Conservation (phyloP, 2,113 vertebrate species). For the Ardeotis arabs region DNA sequence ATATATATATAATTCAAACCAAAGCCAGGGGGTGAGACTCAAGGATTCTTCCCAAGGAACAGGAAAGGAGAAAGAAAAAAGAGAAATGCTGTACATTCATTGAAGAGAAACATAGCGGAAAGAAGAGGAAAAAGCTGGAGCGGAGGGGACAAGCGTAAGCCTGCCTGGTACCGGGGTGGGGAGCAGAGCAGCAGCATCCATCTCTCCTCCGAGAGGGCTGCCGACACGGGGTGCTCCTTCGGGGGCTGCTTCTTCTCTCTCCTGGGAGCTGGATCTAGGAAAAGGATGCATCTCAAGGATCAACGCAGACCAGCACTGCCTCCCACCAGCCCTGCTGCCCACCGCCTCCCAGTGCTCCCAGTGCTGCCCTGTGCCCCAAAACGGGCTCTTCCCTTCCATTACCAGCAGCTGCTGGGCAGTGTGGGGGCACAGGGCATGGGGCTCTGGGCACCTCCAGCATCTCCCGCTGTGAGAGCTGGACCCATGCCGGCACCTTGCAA, state of each 20-base stretch:
- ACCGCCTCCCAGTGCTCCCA: rapidly evolving
- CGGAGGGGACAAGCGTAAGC: background rate
- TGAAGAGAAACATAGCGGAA: background rate
- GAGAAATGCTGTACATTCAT: rapidly evolving
- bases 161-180: rapidly evolving
- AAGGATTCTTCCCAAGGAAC: background rate
- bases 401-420: background rate
- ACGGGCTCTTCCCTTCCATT: rapidly evolving
- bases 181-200: background rate
- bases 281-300: background rate
- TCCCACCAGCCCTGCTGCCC: background rate
- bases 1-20: background rate
- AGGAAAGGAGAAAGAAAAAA: background rate
- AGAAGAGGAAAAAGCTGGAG: background rate
- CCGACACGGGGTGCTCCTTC: rapidly evolving
- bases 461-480: rapidly evolving
- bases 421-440: background rate
- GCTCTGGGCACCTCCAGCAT: background rate
- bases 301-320: no score
- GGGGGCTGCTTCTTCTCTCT: background rate
- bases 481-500: rapidly evolving
- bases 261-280: background rate
- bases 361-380: background rate
- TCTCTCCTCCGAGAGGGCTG: background rate
- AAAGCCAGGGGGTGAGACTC: background rate